A percentile compares a stretch with the other conserved stretches of the same genome.
Evolutionary conservation across 2,888 invertebrate genomes (phyloP).

Genomic region (Erynnis tages): DNA sequence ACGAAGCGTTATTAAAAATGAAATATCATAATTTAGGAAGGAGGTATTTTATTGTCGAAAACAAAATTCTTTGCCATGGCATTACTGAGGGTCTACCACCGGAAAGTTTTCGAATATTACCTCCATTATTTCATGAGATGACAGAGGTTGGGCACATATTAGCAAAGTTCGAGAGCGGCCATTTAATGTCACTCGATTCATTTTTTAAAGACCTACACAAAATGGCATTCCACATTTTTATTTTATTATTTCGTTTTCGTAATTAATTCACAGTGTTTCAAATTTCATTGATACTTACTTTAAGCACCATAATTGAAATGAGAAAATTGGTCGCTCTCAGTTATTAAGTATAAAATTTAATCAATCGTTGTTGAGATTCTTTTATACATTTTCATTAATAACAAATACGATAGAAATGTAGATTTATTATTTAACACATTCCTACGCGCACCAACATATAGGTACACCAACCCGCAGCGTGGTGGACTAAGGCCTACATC

Average conservation of each 20-base stretch:
- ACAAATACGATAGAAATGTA: too few relatives aligned
- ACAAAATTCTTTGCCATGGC: constrained; percentile 69
- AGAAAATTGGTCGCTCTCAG: too few relatives aligned
- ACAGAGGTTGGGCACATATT: constrained; percentile 81
- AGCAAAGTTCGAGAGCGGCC: constrained; percentile 69
- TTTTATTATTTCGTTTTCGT: background rate
- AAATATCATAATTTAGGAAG: constrained; percentile 48
- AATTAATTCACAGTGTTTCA: background rate
- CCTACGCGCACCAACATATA: too few relatives aligned
- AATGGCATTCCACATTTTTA: constrained; percentile 9
- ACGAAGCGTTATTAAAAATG: background rate
- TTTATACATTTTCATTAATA: too few relatives aligned
- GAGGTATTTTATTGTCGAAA: constrained; percentile 61
- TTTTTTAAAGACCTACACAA: constrained; percentile 50
- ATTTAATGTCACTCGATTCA: constrained; percentile 60
- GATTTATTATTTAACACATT: too few relatives aligned
- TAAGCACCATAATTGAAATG: too few relatives aligned
- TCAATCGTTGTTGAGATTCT: too few relatives aligned
- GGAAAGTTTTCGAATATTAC: constrained; percentile 79
- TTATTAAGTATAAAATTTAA: background rate
- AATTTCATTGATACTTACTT: background rate
- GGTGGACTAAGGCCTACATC: too few relatives aligned
- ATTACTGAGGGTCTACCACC: constrained; percentile 61
- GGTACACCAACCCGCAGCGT: too few relatives aligned
- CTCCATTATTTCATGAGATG: constrained; percentile 78